phyloP scores from a whole-genome alignment of 2,113 vertebrate species.

The Peucedramus taeniatus region DNA sequence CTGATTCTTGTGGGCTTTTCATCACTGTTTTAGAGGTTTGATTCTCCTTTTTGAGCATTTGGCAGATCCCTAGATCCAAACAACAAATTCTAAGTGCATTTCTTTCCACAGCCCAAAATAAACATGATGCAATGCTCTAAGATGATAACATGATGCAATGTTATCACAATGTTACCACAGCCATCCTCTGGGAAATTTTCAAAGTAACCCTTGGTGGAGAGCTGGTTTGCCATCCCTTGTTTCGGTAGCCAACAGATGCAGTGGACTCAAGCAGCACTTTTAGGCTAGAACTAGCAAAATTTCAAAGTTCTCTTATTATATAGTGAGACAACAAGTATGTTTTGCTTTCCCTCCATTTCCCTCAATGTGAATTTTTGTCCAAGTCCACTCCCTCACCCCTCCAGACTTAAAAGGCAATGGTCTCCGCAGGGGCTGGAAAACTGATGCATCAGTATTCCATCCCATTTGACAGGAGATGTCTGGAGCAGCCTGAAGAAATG shows the following conservation, averaged over 20 bases:
- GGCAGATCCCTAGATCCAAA: neutral
- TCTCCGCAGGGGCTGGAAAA: neutral
- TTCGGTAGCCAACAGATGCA: neutral
- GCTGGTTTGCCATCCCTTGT: neutral
- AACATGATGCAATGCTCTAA: neutral
- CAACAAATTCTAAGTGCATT: neutral
- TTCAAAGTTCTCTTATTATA: neutral
- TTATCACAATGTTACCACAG: neutral
- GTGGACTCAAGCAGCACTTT: neutral
- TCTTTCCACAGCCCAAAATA: neutral
- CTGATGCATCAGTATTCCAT: neutral
- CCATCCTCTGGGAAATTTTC: neutral
- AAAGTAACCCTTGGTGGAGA: neutral
- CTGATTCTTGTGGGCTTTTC: neutral
- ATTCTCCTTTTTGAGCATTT: neutral
- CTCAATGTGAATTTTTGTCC: neutral
- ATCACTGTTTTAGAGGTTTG: neutral
- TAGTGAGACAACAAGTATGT: neutral
- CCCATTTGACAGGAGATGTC: neutral
- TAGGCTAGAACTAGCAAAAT: neutral
- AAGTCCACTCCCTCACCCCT: fast-evolving
- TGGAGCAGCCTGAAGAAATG: neutral
- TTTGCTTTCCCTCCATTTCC: neutral
- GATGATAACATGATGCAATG: neutral
- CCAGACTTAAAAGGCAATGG: neutral